These are phyloP conservation scores for Trichogramma dendrolimi DNA, from an alignment of 2,888 invertebrate species.

Conservation along the genomic window DNA sequence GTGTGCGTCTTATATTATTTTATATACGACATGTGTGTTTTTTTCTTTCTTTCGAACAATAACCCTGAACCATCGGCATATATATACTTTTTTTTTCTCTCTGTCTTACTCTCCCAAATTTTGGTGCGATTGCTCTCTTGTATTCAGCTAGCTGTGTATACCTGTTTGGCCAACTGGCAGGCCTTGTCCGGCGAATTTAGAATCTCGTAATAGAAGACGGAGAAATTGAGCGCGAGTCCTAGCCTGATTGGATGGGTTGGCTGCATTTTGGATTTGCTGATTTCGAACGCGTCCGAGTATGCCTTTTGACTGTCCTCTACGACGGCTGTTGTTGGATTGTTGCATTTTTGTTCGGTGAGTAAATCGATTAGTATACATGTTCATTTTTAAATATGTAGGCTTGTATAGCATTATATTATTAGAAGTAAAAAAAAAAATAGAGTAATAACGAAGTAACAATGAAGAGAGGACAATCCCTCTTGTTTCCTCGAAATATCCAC, in stretches of 20 bases:
- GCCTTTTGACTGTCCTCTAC: slow-evolving; percentile 94
- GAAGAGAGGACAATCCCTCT: too few relatives aligned
- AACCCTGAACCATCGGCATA: slow-evolving; percentile 20
- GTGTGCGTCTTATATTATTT: too few relatives aligned
- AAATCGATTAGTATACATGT: too few relatives aligned
- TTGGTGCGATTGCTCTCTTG: background rate
- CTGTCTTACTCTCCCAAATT: background rate
- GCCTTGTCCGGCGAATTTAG: slow-evolving; percentile 64
- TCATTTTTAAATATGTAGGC: too few relatives aligned
- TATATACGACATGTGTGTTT: slow-evolving; percentile 1
- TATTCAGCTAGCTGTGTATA: slow-evolving; percentile 38
- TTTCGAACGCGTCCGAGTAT: slow-evolving; percentile 94
- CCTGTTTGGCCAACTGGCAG: slow-evolving; percentile 65
- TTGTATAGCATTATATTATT: too few relatives aligned
- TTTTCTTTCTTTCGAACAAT: too few relatives aligned
- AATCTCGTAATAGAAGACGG: slow-evolving; percentile 78
- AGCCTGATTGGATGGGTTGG: slow-evolving; percentile 98
- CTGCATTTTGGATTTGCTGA: slow-evolving; percentile 95
- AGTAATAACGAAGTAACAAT: too few relatives aligned
- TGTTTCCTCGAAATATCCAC: too few relatives aligned
- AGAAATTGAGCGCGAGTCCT: slow-evolving; percentile 87
- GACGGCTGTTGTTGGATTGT: slow-evolving; percentile 69
- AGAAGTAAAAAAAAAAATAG: too few relatives aligned
- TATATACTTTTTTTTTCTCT: background rate
- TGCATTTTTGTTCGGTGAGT: slow-evolving; percentile 29